Percentiles rank a stretch among this genome's conserved stretches.
Evolutionary conservation across 2,797 vertebrate species (phyloP).

Genomic region (Chanos chanos): DNA sequence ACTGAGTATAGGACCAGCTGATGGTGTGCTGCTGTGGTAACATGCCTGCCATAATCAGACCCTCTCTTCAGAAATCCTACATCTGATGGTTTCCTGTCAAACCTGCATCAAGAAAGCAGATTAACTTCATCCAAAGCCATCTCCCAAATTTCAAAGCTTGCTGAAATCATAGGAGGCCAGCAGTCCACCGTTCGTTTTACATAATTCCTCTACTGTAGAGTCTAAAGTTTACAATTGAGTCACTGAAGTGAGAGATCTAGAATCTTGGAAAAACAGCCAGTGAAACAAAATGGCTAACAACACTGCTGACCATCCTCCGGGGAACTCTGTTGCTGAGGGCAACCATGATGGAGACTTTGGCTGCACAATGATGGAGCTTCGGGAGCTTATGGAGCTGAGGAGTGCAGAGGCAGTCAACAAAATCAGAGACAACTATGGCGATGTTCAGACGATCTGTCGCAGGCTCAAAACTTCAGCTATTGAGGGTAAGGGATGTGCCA

Average conservation of each 20-base stretch:
- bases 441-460: constrained; percentile 83
- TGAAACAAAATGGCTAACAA: constrained; percentile 81
- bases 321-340: constrained; percentile 82
- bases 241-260: background rate
- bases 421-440: constrained; percentile 75
- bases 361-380: constrained; percentile 77
- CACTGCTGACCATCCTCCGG: constrained; percentile 81
- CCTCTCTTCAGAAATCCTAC: constrained; percentile 63
- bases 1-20: constrained; percentile 64
- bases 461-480: constrained; percentile 88
- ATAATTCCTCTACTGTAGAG: constrained; percentile 22
- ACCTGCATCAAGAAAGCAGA: constrained; percentile 40
- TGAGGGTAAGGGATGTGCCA: constrained; percentile 95
- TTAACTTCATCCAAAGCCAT: constrained; percentile 38
- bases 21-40: constrained; percentile 74
- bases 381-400: constrained; percentile 88
- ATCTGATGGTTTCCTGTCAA: constrained; percentile 55
- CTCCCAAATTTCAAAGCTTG: background rate
- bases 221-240: constrained; percentile 27
- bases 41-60: constrained; percentile 70
- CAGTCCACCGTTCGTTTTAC: constrained; percentile 10
- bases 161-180: background rate
- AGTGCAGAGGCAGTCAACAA: constrained; percentile 78
- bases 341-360: constrained; percentile 86
- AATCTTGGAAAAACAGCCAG: constrained; percentile 2